Evolutionary conservation across 2,113 vertebrate species (phyloP), one percentile per base, ranked within the genome.

Genomic region (Vicugna pacos): DNA sequence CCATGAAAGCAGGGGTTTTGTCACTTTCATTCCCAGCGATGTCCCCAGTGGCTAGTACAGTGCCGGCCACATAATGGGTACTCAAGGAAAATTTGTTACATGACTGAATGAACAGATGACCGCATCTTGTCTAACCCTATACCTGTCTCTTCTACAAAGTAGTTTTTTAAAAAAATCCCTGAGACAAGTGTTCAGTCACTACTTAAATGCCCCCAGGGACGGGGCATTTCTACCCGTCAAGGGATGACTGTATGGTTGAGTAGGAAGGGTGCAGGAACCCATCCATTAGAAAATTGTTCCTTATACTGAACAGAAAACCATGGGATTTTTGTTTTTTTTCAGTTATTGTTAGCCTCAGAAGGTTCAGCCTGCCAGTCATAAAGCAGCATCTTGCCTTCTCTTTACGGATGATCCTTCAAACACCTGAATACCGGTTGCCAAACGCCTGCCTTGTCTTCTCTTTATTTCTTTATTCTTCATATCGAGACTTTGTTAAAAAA

Each of bases 401-500:
- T 62, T 70, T 69, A 28, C 16, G 32, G 60, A 92, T 14, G 64
- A 14, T 17, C 42, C 58, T 92, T 65, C 24, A 64, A 73, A 58
- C 35, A 32, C 3, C 46, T 28, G 54, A 65, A 72, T 28, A 35
- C 1, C 32, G 42, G 24, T 0, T 84, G 65, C 67, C 62, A 84
- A 50, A 64, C 1, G 22, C 42, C 56, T 85, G 91, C 15, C 65
- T 24, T 90, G 26, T 62, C 28, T 82, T 64, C 52, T 70, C 12
- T 84, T 86, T 73, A 15, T 75, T 92, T 94, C 50, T 91, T 93
- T 64, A 76, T 75, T 93, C 48, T 91, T 85, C 58, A 22, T 46
- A 73, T 81, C 60, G 95, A 81, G 48, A 58, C 82, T 89, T n/a
- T 75, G 50, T 50, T 60, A 42, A 42, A 42, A 42, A 42, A 5